Evolutionary conservation across 2,113 vertebrate genomes (phyloP).

Genomic region (Chloroceryle aenea): DNA sequence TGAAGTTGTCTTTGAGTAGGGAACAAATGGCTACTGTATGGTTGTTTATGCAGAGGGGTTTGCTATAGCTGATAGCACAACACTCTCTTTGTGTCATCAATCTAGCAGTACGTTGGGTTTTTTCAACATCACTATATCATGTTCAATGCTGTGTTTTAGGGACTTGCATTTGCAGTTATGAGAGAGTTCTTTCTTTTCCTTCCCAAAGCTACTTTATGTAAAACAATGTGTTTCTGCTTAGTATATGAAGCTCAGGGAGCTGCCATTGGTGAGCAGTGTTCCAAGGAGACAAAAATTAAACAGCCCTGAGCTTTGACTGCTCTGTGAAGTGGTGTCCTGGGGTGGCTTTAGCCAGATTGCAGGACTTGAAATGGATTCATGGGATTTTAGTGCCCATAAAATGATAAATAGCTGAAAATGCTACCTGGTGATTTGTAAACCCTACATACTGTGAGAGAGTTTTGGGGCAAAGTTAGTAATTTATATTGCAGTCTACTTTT

Average conservation of each 20-base stretch:
- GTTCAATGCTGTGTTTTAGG: background rate
- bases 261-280: background rate
- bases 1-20: background rate
- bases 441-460: background rate
- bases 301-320: background rate
- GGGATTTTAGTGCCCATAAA: background rate
- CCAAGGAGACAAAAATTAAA: background rate
- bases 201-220: background rate
- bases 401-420: background rate
- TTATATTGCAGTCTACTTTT: background rate
- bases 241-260: background rate
- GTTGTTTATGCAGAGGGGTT: background rate
- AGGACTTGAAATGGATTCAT: background rate
- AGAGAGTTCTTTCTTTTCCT: conserved; percentile 17
- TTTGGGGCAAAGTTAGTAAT: background rate
- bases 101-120: background rate
- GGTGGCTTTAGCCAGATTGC: background rate
- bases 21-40: background rate
- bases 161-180: background rate
- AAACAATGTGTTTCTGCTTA: conserved; percentile 14
- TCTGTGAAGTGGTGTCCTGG: background rate
- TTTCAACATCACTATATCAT: background rate
- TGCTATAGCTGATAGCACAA: background rate
- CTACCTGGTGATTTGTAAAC: background rate
- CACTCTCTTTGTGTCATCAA: conserved; percentile 8